Percentiles rank a stretch among this genome's conserved stretches.
These are phyloP conservation scores for Latrodectus geometricus DNA, from an alignment of 1,140 invertebrate genomes.

Conservation along the genomic window DNA sequence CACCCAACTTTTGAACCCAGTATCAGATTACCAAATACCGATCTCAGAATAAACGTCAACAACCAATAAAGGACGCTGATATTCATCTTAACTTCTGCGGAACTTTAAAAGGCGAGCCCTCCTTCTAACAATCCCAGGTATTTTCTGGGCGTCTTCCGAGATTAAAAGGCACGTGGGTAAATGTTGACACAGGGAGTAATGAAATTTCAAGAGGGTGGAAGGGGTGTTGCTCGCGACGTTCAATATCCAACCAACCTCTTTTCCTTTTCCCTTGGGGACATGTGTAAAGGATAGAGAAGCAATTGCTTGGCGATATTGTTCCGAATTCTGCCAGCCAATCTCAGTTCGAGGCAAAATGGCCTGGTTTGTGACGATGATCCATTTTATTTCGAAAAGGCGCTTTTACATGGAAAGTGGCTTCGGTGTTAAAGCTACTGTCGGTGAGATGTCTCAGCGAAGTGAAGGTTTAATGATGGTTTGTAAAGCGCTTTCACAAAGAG, in stretches of 20 bases:
- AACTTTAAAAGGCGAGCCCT: slow-evolving; percentile 5
- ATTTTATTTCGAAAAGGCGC: too few relatives aligned
- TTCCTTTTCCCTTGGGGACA: slow-evolving; percentile 21
- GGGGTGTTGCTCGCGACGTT: slow-evolving; percentile 14
- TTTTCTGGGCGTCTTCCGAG: not conserved
- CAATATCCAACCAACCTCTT: slow-evolving; percentile 17
- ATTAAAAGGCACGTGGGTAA: slow-evolving; percentile 45
- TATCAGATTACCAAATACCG: too few relatives aligned
- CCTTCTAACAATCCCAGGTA: slow-evolving; percentile 42
- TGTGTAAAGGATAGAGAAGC: slow-evolving; percentile 45
- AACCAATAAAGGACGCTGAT: too few relatives aligned
- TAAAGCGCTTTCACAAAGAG: too few relatives aligned
- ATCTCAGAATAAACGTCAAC: too few relatives aligned
- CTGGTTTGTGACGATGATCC: too few relatives aligned
- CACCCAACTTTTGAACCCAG: too few relatives aligned
- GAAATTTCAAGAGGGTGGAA: slow-evolving; percentile 38
- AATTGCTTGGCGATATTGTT: slow-evolving; percentile 48
- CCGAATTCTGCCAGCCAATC: not conserved
- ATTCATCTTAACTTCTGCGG: too few relatives aligned
- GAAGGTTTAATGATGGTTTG: too few relatives aligned
- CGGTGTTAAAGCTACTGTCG: not conserved
- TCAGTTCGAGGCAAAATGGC: too few relatives aligned
- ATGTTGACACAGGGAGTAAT: slow-evolving; percentile 53
- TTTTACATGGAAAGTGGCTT: not conserved
- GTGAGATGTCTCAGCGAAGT: too few relatives aligned